These are phyloP conservation scores for Microplitis manilae DNA, from an alignment of 2,888 invertebrate genomes.

Conservation along the genomic window DNA sequence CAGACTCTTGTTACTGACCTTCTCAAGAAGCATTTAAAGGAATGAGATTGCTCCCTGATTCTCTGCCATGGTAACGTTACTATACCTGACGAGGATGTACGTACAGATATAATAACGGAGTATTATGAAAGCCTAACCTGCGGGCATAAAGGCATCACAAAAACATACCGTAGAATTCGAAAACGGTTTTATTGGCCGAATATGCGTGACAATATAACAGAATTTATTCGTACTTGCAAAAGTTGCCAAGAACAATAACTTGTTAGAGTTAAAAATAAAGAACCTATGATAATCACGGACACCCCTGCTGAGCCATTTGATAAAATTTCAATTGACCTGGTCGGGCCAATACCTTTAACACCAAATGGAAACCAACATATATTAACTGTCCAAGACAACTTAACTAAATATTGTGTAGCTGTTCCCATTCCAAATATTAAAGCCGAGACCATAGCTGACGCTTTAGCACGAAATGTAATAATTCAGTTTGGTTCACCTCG, in stretches of 20 bases:
- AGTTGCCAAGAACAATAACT: constrained; percentile 5
- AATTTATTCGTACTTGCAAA: not conserved
- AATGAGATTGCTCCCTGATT: not conserved
- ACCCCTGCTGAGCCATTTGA: constrained; percentile 43
- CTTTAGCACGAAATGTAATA: constrained; percentile 29
- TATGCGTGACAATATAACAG: constrained; percentile 24
- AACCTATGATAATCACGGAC: constrained; percentile 49
- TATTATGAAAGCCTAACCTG: constrained; percentile 23
- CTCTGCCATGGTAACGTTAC: not conserved
- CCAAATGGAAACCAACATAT: constrained; percentile 41
- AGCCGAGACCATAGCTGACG: constrained; percentile 33
- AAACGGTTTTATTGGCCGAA: constrained; percentile 46
- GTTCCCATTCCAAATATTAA: constrained; percentile 34
- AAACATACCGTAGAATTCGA: constrained; percentile 37
- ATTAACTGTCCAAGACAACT: constrained; percentile 43
- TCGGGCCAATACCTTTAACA: constrained; percentile 30
- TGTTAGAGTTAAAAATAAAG: constrained; percentile 22
- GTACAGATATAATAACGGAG: constrained; percentile 25
- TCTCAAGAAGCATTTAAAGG: not conserved
- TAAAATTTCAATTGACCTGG: constrained; percentile 44
- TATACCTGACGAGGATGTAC: constrained; percentile 1
- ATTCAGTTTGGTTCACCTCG: constrained; percentile 25
- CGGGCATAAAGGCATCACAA: constrained; percentile 39
- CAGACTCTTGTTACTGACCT: not conserved
- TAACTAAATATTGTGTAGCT: constrained; percentile 45